These are phyloP conservation scores for Diploscapter pachys DNA, from an alignment of 1,140 invertebrate genomes.

Conservation along the genomic window DNA sequence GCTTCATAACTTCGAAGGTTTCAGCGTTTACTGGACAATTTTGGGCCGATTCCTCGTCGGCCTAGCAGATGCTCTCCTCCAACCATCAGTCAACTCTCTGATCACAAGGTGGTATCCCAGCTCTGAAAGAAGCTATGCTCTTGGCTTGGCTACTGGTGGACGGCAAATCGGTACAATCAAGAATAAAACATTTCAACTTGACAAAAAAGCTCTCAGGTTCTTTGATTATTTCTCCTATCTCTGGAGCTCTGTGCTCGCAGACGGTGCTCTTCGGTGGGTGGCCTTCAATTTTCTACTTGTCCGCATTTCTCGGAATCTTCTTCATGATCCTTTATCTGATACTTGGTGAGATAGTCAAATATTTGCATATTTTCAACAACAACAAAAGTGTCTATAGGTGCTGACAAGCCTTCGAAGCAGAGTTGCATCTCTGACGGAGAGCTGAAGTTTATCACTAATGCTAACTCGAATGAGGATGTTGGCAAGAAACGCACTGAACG, in stretches of 20 bases:
- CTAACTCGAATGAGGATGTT: slow-evolving; percentile 51
- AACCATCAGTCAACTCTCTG: slow-evolving; percentile 56
- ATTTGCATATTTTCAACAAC: background rate
- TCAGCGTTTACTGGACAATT: slow-evolving; percentile 54
- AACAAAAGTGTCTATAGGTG: slow-evolving; percentile 19
- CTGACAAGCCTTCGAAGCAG: slow-evolving; percentile 58
- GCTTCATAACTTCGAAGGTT: slow-evolving; percentile 13
- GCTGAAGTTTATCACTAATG: slow-evolving; percentile 51
- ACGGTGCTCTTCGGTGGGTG: slow-evolving; percentile 55
- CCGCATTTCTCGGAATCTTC: slow-evolving; percentile 51
- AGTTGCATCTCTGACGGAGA: slow-evolving; percentile 45
- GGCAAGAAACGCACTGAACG: slow-evolving; percentile 54
- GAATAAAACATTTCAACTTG: background rate
- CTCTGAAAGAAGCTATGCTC: slow-evolving; percentile 52
- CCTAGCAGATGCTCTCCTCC: slow-evolving; percentile 53
- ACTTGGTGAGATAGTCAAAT: slow-evolving; percentile 23
- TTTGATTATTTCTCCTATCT: slow-evolving; percentile 53
- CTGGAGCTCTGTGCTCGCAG: slow-evolving; percentile 55
- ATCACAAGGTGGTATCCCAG: slow-evolving; percentile 56
- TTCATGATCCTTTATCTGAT: slow-evolving; percentile 55
- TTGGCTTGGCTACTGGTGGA: slow-evolving; percentile 56
- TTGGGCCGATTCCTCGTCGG: slow-evolving; percentile 54
- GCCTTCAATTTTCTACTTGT: slow-evolving; percentile 58
- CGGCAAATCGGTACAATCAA: slow-evolving; percentile 48
- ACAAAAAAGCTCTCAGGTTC: slow-evolving; percentile 42